These are phyloP conservation scores for Rhinoptilus africanus DNA, from an alignment of 2,113 vertebrate genomes.

Conservation along the genomic window DNA sequence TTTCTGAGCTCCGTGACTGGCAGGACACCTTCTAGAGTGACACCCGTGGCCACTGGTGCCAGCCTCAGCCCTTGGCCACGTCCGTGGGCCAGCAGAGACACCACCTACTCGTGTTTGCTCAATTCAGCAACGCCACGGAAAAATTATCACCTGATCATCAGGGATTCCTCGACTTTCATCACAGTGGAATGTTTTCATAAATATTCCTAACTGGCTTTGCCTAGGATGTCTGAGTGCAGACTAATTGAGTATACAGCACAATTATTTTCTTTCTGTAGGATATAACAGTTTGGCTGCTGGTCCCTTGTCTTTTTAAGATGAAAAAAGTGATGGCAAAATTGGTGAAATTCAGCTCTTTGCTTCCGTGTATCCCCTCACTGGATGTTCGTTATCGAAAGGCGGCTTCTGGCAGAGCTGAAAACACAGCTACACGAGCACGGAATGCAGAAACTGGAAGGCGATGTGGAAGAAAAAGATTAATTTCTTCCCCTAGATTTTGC, in stretches of 20 bases:
- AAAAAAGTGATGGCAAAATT: too few species aligned
- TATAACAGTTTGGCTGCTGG: neutral
- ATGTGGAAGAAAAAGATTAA: neutral
- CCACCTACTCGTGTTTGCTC: neutral
- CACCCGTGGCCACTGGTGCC: rapidly evolving
- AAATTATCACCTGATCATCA: neutral
- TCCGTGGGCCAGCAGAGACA: neutral
- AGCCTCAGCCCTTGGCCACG: rapidly evolving
- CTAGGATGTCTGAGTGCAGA: neutral
- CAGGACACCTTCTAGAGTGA: neutral
- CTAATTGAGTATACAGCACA: neutral
- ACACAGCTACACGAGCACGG: neutral
- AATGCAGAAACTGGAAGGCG: neutral
- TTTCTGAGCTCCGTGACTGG: neutral
- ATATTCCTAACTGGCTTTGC: neutral
- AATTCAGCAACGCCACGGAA: neutral
- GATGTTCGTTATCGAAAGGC: neutral
- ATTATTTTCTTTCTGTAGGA: neutral
- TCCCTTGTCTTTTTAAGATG: neutral
- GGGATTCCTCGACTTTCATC: neutral
- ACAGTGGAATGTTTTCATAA: neutral
- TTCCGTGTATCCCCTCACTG: neutral
- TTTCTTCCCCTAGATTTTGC: constrained; percentile 35
- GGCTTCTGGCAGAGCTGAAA: neutral
- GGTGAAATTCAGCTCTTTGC: neutral